Base-by-base conservation (phyloP, 2,113 vertebrate species). In the Oryzias curvinotus region DNA sequence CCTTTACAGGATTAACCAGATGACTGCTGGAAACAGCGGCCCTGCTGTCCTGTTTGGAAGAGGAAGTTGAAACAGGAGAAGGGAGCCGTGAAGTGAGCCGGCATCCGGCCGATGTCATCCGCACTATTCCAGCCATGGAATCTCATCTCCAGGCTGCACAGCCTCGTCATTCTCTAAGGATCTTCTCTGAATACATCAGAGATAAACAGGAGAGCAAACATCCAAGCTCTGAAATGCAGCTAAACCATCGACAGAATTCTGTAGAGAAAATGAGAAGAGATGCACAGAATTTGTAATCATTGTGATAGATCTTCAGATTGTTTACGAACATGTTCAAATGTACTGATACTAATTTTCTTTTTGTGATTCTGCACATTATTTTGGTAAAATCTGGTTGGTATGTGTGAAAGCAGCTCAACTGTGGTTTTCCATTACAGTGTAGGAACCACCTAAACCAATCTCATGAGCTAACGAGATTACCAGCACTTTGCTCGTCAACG, bases 11-110 rank as follows among this genome's bases (percentile, higher is more conserved):
- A 62, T 71, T 78, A 77, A 73, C 78, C 62, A 57, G 55, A 57
- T 44, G 68, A 78, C 75, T 68, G 73, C 57, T 85, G 80, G 73
- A 82, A 85, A 87, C 74, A 73, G 60, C 28, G 55, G 41, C 49
- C 51, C 53, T 49, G 47, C 44, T 42, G 62, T 73, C 61, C 36
- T 55, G 54, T 56, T 36, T 52, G 62, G 30, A 57, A 76, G 65
- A 80, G 73, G 82, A 77, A 68, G 62, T 53, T 85, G 82, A 76
- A 85, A 87, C 56, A 49, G 65, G 82, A 83, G 80, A 84, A 68
- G 78, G 59, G 65, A 71, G 68, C 62, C 44, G 62, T 59, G 77
- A 57, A 49, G 59, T 46, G 30, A 30, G 62, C 77, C 71, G 82
- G 80, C 75, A 72, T 86, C 77, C 69, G 68, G 65, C 68, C 84